Base-by-base conservation (phyloP, 2,888 invertebrate genomes). In the Diarsia mendica region DNA sequence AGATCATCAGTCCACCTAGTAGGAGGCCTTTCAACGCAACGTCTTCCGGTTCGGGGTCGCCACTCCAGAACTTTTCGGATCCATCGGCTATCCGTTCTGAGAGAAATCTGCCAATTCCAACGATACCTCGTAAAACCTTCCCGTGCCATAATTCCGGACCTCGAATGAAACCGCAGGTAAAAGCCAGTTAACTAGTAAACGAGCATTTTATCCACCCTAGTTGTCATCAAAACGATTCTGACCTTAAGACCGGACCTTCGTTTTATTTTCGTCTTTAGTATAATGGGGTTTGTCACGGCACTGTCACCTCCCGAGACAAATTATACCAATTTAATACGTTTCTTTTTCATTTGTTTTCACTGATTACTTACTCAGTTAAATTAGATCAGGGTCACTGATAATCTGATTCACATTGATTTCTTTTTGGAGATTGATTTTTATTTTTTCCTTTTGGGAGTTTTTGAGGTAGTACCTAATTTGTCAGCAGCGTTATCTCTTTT, bases 221-320 rank as follows among this genome's bases (percentile, higher is more conserved):
- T 82, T 70, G 65, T 55, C 64, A 58, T 68, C 15, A 67, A 82
- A 81, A 72, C 39, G 68, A 71, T 72, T 65, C 65, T 77, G 82
- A 85, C 87, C 83, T 86, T 80, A 77, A 51, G 39, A 70, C 44
- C n/a, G 55, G 58, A 67, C 83, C 80, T 85, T 85, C 79, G 78
- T 80, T 79, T 55, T 88, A 89, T 88, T 89, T 86, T 85, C 39
- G 83, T 82, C 77, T 84, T 51, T 60, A 49, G 51, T 64, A 64
- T 90, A 89, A 89, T 89, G 82, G 84, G 63, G n/a, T 70, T 79
- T 46, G 90, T 85, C 90, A 89, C 90, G 90, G 74, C 48, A 89
- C 64, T 85, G 83, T 86, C 85, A 82, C 82, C 75, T 76, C 63
- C 15, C 10, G 71, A 80, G 86, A 89, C 78, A 83, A 89, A 88